A percentile compares a stretch with the other conserved stretches of the same genome.
Evolutionary conservation across 2,797 vertebrate species (phyloP).

Genomic region (Furcifer pardalis): DNA sequence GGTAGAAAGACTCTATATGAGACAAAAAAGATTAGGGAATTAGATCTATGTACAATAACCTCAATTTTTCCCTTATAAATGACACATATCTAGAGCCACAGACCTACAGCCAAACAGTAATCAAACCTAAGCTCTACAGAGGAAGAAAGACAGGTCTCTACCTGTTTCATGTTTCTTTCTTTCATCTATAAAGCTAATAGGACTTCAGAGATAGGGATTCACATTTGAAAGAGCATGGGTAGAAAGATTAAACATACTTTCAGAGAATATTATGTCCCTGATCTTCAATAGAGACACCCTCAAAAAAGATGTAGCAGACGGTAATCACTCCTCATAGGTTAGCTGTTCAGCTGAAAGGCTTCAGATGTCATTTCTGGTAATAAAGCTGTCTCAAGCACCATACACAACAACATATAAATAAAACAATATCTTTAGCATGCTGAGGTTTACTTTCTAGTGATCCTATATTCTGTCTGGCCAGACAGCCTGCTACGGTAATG

Average conservation of each 20-base stretch:
- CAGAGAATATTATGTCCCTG: not conserved
- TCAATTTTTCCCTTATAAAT: constrained; percentile 28
- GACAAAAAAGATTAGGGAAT: constrained; percentile 51
- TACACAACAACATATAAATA: not conserved
- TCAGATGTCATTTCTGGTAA: not conserved
- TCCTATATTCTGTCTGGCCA: no score
- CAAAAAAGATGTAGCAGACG: not conserved
- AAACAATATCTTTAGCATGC: constrained; percentile 24
- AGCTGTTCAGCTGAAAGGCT: not conserved
- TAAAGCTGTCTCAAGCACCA: not conserved
- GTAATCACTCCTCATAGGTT: not conserved
- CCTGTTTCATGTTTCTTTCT: not conserved
- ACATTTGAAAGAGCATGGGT: not conserved
- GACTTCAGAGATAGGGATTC: not conserved
- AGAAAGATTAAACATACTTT: not conserved
- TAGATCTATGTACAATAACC: constrained; percentile 58
- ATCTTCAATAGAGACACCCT: not conserved
- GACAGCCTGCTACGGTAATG: no score
- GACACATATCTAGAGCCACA: constrained; percentile 30
- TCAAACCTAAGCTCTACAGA: not conserved
- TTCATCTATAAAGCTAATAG: not conserved
- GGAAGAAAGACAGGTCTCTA: not conserved
- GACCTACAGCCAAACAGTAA: not conserved
- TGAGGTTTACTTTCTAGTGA: not conserved
- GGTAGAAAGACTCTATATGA: constrained; percentile 74